Evolutionary conservation across 2,797 vertebrate species (phyloP).

Genomic region (Acanthiza pusilla): DNA sequence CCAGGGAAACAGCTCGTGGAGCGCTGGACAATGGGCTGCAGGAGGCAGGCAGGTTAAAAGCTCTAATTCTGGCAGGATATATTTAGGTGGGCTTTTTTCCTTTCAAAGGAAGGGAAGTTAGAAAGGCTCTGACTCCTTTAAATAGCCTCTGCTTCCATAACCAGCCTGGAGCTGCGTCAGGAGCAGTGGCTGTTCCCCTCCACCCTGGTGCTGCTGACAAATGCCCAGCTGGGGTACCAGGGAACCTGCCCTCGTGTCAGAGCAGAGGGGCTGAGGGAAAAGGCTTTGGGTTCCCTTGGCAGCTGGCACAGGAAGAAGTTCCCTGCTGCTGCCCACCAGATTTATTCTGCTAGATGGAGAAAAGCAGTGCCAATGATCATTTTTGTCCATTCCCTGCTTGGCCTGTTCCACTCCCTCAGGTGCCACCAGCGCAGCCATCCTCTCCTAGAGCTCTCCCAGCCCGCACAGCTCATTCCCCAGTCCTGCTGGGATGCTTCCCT

Average conservation of each 20-base stretch:
- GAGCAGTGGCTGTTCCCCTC: neutral
- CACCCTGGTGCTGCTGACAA: neutral
- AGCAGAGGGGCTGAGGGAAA: neutral
- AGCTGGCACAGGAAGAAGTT: neutral
- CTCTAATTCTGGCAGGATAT: neutral
- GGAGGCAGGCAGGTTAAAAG: constrained; percentile 18
- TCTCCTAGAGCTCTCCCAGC: neutral
- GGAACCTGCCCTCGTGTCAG: neutral
- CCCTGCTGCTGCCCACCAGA: neutral
- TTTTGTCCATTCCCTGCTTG: neutral
- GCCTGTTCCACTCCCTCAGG: neutral
- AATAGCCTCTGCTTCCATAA: neutral
- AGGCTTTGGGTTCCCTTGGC: neutral
- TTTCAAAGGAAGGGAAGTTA: neutral
- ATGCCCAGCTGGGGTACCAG: accelerated
- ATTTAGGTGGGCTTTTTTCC: neutral
- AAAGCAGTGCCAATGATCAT: neutral
- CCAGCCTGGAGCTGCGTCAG: neutral
- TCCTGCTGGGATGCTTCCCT: neutral
- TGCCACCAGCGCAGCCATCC: neutral
- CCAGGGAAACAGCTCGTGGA: neutral
- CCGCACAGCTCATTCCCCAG: neutral
- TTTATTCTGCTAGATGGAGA: neutral
- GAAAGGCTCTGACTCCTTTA: constrained; percentile 1
- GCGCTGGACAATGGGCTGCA: neutral